These are phyloP conservation scores for Macrophya annulata DNA, from an alignment of 2,888 invertebrate genomes.

Conservation along the genomic window DNA sequence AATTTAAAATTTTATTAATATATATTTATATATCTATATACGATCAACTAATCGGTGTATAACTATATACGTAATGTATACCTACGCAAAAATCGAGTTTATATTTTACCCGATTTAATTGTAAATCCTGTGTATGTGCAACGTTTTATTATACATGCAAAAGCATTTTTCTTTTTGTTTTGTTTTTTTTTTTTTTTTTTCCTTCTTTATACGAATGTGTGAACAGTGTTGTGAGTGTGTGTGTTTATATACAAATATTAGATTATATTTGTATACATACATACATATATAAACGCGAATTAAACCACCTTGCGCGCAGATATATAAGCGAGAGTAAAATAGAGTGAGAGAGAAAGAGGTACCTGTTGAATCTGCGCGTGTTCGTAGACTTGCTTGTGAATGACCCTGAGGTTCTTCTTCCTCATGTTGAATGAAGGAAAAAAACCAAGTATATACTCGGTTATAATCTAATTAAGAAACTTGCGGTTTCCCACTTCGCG, in stretches of 20 bases:
- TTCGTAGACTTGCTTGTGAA: constrained; percentile 75
- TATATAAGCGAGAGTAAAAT: constrained; percentile 5
- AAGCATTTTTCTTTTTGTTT: too few species aligned
- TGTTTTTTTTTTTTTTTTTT: too few species aligned
- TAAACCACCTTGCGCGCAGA: constrained; percentile 26
- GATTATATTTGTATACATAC: neutral
- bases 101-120: neutral
- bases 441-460: neutral
- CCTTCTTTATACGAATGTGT: too few species aligned
- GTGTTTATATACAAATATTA: neutral
- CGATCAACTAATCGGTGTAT: too few species aligned
- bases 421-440: constrained; percentile 69
- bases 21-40: too few species aligned
- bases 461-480: neutral
- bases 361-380: constrained; percentile 69
- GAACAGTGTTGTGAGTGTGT: neutral
- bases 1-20: neutral
- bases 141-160: too few species aligned
- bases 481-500: constrained; percentile 10
- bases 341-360: constrained; percentile 51
- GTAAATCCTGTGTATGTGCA: too few species aligned
- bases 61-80: neutral
- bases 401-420: constrained; percentile 76
- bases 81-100: neutral
- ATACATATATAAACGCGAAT: neutral